Percentiles rank a stretch among this genome's conserved stretches.
Conservation (phyloP, 2,888 invertebrate species). For the Rhamnusium bicolor region DNA sequence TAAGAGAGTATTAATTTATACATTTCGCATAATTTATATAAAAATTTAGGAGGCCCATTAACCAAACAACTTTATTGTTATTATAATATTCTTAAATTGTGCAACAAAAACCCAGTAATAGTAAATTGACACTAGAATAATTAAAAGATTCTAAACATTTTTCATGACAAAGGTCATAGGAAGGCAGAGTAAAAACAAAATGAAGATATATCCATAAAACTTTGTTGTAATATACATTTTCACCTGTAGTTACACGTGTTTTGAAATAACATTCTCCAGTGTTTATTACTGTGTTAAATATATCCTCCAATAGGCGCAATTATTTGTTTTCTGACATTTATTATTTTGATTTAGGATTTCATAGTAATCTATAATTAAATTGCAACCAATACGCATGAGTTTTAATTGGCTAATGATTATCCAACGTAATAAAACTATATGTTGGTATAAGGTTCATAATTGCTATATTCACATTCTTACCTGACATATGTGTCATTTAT, state of each 20-base stretch:
- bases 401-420: conserved; percentile 4
- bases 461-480: conserved; percentile 3
- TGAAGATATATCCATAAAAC: no score
- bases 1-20: no score
- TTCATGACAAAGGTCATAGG: no score
- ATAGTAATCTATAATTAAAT: not conserved
- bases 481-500: not conserved
- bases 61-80: no score
- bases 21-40: no score
- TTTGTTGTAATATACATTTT: not conserved
- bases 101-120: no score
- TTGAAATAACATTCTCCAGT: not conserved
- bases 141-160: no score
- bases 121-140: no score
- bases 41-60: no score
- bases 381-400: not conserved
- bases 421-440: conserved; percentile 2
- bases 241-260: not conserved
- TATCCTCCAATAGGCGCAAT: not conserved
- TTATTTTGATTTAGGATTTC: conserved; percentile 7
- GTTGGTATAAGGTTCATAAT: conserved; percentile 5
- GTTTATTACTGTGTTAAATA: not conserved
- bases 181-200: no score
- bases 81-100: no score
- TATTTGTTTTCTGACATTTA: not conserved